Percentiles rank a stretch among this genome's conserved stretches.
These are phyloP conservation scores for Clusia tigrina DNA, from an alignment of 2,888 invertebrate genomes.

Conservation along the genomic window DNA sequence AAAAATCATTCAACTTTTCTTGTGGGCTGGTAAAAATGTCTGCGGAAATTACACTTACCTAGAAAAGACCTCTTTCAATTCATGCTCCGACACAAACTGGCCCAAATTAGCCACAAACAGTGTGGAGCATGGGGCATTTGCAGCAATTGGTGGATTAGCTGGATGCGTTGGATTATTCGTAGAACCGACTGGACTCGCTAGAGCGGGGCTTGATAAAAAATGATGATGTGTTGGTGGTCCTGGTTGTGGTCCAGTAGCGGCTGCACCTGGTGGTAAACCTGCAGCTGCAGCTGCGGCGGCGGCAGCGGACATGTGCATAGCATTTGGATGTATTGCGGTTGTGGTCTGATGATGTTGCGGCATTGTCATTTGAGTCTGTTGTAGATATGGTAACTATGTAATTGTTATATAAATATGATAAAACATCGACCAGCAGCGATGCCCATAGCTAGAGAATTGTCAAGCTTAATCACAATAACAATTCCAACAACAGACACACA, in stretches of 20 bases:
- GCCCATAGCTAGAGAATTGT: neutral
- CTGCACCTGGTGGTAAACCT: conserved; percentile 63
- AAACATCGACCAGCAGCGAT: neutral
- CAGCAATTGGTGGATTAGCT: conserved; percentile 66
- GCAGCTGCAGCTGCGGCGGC: conserved; percentile 53
- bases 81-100: conserved; percentile 97
- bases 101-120: conserved; percentile 98
- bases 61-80: conserved; percentile 97
- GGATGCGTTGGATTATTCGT: conserved; percentile 65
- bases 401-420: conserved; percentile 10
- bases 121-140: conserved; percentile 93
- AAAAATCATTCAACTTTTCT: no score
- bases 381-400: conserved; percentile 18
- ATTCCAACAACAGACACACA: neutral
- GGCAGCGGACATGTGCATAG: conserved; percentile 74
- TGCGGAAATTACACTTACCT: conserved; percentile 80
- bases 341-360: conserved; percentile 65
- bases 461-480: neutral
- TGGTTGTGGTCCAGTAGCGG: conserved; percentile 44
- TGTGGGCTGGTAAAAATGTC: no score
- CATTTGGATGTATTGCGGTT: conserved; percentile 68
- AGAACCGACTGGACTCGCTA: conserved; percentile 85
- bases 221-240: conserved; percentile 75
- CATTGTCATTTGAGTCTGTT: conserved; percentile 67
- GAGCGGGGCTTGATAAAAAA: conserved; percentile 91